Evolutionary conservation across 2,113 vertebrate species (phyloP), one percentile per base, ranked within the genome.

Genomic region (Spea bombifrons): DNA sequence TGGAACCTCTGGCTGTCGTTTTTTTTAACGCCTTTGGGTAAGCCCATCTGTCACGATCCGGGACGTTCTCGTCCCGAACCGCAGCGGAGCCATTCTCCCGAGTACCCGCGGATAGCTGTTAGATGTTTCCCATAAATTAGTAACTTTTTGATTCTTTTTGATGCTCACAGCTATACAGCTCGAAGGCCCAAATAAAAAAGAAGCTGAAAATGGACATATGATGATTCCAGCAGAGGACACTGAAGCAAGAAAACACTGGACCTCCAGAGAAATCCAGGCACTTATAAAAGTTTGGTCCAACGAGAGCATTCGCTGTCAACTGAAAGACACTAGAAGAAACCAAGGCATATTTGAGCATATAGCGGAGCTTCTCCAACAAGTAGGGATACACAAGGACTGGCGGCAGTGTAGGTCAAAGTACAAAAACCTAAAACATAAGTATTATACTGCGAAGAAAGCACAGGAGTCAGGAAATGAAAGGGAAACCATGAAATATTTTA

Each of bases 381-480:
- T 88, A 0, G 94, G 95, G 53, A 92, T 95, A 84, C 89, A 95
- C 7, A 93, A 95, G 83, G 93, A 96, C 88, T 95, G 94, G 95
- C 96, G 94, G 78, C 95, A 96, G 66, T 96, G 95, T 78, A 93
- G 95, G n/a, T 96, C 95, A 46, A 97, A 97, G 75, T 94, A 96
- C 75, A 96, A 97, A 89, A 98, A 96, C 86, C 84, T 95, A 78
- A 96, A 96, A 78, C 95, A 97, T 3, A 94, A 97, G 87, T 95
- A 96, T 84, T 96, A 95, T 85, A 94, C 87, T 0, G 87, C 93
- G 9, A 94, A 89, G 83, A 92, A 83, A 46, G 88, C 93, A 45
- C 91, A 90, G 43, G 89, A 86, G 43, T 80, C 84, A n/a, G 90
- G 91, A 47, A 87, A 87, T 71, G 87, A 90, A 0, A 89, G 88